Conservation (phyloP, 2,113 vertebrate genomes). For the Guaruba guarouba region DNA sequence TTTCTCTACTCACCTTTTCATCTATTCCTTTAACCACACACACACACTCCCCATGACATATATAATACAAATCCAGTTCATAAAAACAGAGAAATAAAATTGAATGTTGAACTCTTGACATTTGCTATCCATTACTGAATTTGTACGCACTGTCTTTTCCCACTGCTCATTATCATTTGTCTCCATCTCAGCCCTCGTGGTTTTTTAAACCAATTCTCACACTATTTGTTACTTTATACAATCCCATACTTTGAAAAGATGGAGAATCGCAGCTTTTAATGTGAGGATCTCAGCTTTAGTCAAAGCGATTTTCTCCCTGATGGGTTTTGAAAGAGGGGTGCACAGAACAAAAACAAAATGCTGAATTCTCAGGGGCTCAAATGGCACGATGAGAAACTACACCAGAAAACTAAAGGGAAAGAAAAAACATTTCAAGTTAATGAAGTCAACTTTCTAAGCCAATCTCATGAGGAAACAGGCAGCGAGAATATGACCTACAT, state of each 20-base stretch:
- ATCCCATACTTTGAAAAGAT: conserved; percentile 37
- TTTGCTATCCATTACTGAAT: conserved; percentile 56
- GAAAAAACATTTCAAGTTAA: conserved; percentile 24
- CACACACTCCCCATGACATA: background rate
- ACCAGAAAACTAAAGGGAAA: background rate
- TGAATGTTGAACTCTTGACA: conserved; percentile 51
- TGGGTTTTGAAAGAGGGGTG: conserved; percentile 5
- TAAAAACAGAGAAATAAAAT: conserved; percentile 55
- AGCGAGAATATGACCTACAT: background rate
- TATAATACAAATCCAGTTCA: conserved; percentile 34
- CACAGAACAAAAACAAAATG: background rate
- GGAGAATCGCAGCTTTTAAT: conserved; percentile 29
- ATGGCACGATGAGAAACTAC: background rate
- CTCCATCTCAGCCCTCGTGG: background rate
- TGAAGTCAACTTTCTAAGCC: conserved; percentile 44
- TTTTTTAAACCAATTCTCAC: conserved; percentile 52
- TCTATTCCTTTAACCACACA: background rate
- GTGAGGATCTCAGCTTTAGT: conserved; percentile 22
- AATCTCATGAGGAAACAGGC: background rate
- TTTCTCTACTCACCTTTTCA: background rate
- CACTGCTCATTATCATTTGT: conserved; percentile 56
- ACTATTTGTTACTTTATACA: conserved; percentile 33
- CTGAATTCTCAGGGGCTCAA: background rate
- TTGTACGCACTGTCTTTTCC: conserved; percentile 8
- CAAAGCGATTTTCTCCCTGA: conserved; percentile 25